Conservation (phyloP, 2,797 vertebrate genomes). For the Sphenodon punctatus region DNA sequence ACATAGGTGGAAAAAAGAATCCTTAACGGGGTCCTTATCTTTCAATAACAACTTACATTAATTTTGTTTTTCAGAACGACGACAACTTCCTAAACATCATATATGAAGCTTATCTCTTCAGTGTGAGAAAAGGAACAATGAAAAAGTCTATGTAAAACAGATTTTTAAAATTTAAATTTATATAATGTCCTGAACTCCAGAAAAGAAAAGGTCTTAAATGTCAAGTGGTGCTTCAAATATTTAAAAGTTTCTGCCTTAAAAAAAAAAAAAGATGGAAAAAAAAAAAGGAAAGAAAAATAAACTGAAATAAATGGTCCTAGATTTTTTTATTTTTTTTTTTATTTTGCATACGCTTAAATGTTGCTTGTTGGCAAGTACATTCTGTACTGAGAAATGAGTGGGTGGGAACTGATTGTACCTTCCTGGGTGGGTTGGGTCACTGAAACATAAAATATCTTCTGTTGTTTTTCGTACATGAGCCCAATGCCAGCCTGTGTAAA, state of each 20-base stretch:
- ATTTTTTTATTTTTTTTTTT: too few relatives aligned
- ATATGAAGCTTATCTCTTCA: conserved; percentile 89
- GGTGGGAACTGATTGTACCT: conserved; percentile 39
- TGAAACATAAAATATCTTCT: background rate
- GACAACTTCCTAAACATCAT: conserved; percentile 90
- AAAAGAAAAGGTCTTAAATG: background rate
- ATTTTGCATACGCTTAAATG: conserved; percentile 16
- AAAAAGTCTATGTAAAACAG: conserved; percentile 68
- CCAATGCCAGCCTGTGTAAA: background rate
- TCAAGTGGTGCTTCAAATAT: background rate
- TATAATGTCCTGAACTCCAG: conserved; percentile 1
- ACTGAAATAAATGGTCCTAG: conserved; percentile 26
- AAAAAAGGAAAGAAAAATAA: background rate
- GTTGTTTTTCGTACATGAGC: conserved; percentile 26
- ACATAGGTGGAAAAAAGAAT: background rate
- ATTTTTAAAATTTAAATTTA: background rate
- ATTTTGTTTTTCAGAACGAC: conserved; percentile 85
- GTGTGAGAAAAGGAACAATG: conserved; percentile 68
- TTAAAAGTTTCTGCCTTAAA: conserved; percentile 21
- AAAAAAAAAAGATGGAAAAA: too few relatives aligned
- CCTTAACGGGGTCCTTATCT: accelerated
- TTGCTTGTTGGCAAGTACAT: background rate
- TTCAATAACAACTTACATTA: conserved; percentile 4
- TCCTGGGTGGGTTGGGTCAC: background rate
- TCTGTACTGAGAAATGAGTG: background rate